Evolutionary conservation across 2,888 invertebrate species (phyloP), one percentile per base, ranked within the genome.

Genomic region (Pecten maximus): DNA sequence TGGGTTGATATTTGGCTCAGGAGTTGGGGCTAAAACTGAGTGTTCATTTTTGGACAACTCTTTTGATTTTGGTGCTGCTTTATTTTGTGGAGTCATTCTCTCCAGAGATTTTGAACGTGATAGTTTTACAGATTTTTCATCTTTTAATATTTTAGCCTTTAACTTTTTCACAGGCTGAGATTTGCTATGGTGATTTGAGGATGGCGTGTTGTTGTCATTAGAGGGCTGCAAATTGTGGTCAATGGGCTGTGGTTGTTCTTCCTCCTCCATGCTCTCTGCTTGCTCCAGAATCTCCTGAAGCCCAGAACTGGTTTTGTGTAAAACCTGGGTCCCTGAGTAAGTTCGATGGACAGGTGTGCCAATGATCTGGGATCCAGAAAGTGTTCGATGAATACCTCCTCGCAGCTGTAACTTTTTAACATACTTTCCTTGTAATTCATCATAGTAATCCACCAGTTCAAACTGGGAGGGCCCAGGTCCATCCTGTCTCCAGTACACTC

Each of bases 401-500:
- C 88, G 28, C 19, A 91, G 91, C 40, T 87, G 88, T 87, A 91
- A 87, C 50, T 91, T 93, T 19, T 93, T 94, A 48, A 94, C 93
- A 88, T 92, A 92, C 44, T 90, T 93, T 28, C 92, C 89, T 90
- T 93, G 93, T 19, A 94, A 88, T 89, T 94, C 92, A 90, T 94
- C 94, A 91, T 94, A 94, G 89, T 94, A 94, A 88, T 94, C 94
- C 44, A 94, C 93, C 15, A 94, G 90, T 88, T 94, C 94, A 93
- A 94, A 94, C 87, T 91, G 93, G 35, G 93, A 93, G 2, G 91
- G 48, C 6, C 91, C 91, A 23, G 91, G 91, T n/a, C 91, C 91
- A 50, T 92, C 91, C 50, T 74, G 87, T 87, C 88, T 89, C 91
- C 91, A 92, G 40, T 92, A 92, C 8, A 40, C 48, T 28, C 87